Evolutionary conservation across 1,140 invertebrate genomes (phyloP).

Genomic region (Tenebrio molitor): DNA sequence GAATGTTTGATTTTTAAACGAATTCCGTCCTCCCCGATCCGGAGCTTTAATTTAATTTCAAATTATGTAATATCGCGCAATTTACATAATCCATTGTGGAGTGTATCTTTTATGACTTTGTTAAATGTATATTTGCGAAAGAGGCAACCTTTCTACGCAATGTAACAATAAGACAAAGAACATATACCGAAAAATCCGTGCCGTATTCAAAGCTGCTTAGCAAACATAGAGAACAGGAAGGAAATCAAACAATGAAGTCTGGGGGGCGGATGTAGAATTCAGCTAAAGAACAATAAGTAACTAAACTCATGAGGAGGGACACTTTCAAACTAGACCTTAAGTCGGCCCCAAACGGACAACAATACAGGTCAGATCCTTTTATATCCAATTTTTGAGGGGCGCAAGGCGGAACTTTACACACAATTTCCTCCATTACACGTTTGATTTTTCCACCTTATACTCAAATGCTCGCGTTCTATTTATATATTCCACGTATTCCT

Average conservation of each 20-base stretch:
- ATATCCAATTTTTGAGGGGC: slow-evolving; percentile 18
- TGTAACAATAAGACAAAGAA: slow-evolving; percentile 48
- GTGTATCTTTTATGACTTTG: slow-evolving; percentile 30
- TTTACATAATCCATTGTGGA: slow-evolving; percentile 33
- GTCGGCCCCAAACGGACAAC: slow-evolving; percentile 9
- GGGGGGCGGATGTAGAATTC: slow-evolving; percentile 28
- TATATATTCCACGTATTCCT: slow-evolving; percentile 33
- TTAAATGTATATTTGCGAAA: slow-evolving; percentile 33
- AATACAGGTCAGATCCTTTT: slow-evolving; percentile 21
- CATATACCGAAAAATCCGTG: slow-evolving; percentile 46
- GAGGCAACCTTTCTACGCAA: slow-evolving; percentile 43
- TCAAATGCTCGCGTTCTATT: slow-evolving; percentile 20
- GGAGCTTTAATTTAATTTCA: slow-evolving; percentile 25
- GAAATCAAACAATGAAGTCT: slow-evolving; percentile 42
- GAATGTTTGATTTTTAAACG: slow-evolving; percentile 38
- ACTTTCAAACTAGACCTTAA: slow-evolving; percentile 33
- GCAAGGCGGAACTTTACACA: slow-evolving; percentile 22
- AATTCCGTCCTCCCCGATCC: slow-evolving; percentile 4
- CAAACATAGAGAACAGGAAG: slow-evolving; percentile 50
- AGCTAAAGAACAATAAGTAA: slow-evolving; percentile 43
- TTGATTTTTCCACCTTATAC: slow-evolving; percentile 39
- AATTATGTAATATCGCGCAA: slow-evolving; percentile 36
- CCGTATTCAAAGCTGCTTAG: slow-evolving; percentile 45
- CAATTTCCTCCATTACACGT: slow-evolving; percentile 35
- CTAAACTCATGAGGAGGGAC: slow-evolving; percentile 26